Evolutionary conservation across 2,888 invertebrate species (phyloP).

Genomic region (Ophion obscuratus): DNA sequence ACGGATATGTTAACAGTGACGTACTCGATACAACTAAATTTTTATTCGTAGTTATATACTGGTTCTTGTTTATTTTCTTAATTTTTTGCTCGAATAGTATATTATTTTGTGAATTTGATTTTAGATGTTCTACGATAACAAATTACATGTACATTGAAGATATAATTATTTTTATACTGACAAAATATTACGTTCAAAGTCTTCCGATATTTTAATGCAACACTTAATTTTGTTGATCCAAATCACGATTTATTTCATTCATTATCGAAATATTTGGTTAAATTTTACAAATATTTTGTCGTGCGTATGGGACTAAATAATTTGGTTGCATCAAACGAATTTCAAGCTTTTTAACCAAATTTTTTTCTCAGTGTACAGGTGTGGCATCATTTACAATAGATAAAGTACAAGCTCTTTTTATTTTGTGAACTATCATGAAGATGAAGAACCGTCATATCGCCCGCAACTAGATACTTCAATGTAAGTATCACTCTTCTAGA

Average conservation of each 20-base stretch:
- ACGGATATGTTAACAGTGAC: conserved; percentile 5
- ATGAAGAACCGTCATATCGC: too few relatives aligned
- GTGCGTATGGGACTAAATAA: conserved; percentile 13
- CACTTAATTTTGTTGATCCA: too few relatives aligned
- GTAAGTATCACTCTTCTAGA: too few relatives aligned
- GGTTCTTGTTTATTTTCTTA: conserved; percentile 11
- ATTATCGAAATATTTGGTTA: conserved; percentile 15
- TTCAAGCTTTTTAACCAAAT: not conserved
- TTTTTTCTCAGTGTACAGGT: too few relatives aligned
- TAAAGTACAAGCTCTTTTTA: too few relatives aligned
- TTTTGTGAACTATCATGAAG: too few relatives aligned
- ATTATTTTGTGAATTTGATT: conserved; percentile 7
- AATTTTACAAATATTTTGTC: conserved; percentile 12
- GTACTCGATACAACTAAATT: conserved; percentile 22
- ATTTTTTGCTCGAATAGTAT: conserved; percentile 12
- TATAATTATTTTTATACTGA: conserved; percentile 11
- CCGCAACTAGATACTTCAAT: too few relatives aligned
- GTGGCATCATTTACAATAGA: too few relatives aligned
- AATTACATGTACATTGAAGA: not conserved
- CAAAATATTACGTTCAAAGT: conserved; percentile 17
- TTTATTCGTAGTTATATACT: conserved; percentile 13
- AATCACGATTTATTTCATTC: not conserved
- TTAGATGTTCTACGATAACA: too few relatives aligned
- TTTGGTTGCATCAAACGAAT: conserved; percentile 7
- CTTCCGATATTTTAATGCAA: conserved; percentile 9